Evolutionary conservation across 2,113 vertebrate species (phyloP).

Genomic region (Phrynocephalus versicolor): DNA sequence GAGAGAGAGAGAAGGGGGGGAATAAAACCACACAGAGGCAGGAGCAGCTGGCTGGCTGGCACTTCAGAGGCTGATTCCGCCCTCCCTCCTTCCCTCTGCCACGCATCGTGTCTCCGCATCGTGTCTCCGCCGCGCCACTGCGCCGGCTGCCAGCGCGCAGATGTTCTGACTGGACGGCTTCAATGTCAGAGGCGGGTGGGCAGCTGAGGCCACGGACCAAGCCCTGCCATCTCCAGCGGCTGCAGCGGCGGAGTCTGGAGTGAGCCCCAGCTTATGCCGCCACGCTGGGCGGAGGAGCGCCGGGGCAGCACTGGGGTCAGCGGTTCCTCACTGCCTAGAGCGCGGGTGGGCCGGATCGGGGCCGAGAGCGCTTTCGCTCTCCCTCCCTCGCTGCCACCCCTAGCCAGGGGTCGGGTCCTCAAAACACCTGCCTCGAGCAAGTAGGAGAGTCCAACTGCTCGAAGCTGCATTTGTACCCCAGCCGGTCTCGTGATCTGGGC

Average conservation of each 20-base stretch:
- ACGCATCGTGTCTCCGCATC: slow-evolving; percentile 43
- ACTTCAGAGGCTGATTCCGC: slow-evolving; percentile 59
- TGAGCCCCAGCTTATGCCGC: background rate
- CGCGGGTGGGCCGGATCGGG: background rate
- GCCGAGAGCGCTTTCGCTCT: background rate
- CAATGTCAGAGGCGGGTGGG: slow-evolving; percentile 63
- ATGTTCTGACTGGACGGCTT: slow-evolving; percentile 62
- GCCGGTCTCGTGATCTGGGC: background rate
- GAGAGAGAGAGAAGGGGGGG: too few species aligned
- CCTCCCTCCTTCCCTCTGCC: slow-evolving; percentile 37
- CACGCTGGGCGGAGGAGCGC: background rate
- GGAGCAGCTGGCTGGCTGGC: slow-evolving; percentile 67
- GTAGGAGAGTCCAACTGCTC: too few species aligned
- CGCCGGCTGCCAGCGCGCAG: slow-evolving; percentile 65
- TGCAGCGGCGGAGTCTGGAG: slow-evolving; percentile 12
- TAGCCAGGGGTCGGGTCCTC: too few species aligned
- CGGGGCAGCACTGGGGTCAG: background rate
- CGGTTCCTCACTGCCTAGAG: too few species aligned
- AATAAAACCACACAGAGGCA: slow-evolving; percentile 39
- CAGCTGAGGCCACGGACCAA: slow-evolving; percentile 61
- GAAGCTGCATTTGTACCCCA: background rate
- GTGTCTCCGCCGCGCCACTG: slow-evolving; percentile 48
- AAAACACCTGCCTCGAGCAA: too few species aligned
- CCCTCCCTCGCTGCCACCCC: background rate
- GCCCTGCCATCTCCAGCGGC: slow-evolving; percentile 2